Evolutionary conservation across 2,113 vertebrate genomes (phyloP).

Genomic region (Zosterops lateralis): DNA sequence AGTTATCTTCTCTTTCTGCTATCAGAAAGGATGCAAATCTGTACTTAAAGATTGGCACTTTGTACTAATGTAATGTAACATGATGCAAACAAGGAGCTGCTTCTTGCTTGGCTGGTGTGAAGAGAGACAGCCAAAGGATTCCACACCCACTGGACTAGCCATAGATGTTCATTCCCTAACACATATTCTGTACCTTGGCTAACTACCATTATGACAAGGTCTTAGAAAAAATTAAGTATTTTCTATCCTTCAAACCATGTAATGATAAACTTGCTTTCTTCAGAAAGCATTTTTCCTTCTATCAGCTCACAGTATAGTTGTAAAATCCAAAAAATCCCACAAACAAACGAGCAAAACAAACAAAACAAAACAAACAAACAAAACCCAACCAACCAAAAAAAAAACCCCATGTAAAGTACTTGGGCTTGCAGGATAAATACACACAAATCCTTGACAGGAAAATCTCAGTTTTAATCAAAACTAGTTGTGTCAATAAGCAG

Average conservation of each 20-base stretch:
- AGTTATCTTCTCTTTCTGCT: background rate
- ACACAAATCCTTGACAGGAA: background rate
- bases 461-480: background rate
- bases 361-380: too few relatives aligned
- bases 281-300: background rate
- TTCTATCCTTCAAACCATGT: background rate
- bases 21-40: background rate
- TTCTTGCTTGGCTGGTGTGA: background rate
- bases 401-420: background rate
- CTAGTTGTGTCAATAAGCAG: background rate
- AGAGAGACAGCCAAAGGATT: background rate
- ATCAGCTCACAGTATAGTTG: background rate
- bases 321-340: background rate
- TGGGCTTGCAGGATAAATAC: background rate
- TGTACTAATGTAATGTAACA: background rate
- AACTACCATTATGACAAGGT: background rate
- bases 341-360: too few relatives aligned
- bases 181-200: background rate
- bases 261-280: background rate
- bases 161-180: background rate
- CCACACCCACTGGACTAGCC: background rate
- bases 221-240: background rate
- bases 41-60: background rate
- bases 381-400: background rate
- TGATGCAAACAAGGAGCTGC: background rate